A percentile compares a stretch with the other conserved stretches of the same genome.
phyloP scores from a whole-genome alignment of 2,113 vertebrate genomes.

The Steatornis caripensis region DNA sequence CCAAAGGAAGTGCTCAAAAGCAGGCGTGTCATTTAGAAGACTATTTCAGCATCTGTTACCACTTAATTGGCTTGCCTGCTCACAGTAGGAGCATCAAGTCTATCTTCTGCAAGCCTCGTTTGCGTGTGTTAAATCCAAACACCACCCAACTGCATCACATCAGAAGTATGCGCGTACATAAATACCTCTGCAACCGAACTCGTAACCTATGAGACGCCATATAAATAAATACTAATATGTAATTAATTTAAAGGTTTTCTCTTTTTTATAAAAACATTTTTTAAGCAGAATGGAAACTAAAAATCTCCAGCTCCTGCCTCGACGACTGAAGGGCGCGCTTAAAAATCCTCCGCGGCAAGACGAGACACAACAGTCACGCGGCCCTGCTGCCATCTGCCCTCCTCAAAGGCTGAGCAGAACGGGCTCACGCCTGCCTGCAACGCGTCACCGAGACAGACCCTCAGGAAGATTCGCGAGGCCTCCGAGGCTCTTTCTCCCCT shows the following conservation, averaged over 20 bases:
- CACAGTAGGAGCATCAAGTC: background rate
- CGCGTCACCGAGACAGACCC: background rate
- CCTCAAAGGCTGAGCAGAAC: background rate
- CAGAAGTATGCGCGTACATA: background rate
- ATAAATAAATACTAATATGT: background rate
- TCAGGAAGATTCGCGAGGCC: background rate
- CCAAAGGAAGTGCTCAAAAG: constrained; percentile 34
- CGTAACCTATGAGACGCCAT: constrained; percentile 4
- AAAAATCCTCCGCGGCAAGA: background rate
- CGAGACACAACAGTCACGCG: background rate
- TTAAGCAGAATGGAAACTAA: background rate
- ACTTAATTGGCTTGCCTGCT: constrained; percentile 31
- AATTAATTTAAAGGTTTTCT: background rate
- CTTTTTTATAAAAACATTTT: background rate
- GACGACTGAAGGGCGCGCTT: background rate
- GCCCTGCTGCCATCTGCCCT: background rate
- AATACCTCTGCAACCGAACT: background rate
- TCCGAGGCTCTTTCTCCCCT: background rate
- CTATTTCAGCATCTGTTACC: constrained; percentile 37
- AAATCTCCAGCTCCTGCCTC: background rate
- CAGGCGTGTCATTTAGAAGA: background rate
- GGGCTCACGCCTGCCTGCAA: background rate
- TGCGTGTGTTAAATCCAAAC: background rate
- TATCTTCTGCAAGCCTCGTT: background rate
- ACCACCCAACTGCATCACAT: constrained; percentile 3